Evolutionary conservation across 2,113 vertebrate genomes (phyloP), one percentile per base, ranked within the genome.

Genomic region (Pituophis catenifer): DNA sequence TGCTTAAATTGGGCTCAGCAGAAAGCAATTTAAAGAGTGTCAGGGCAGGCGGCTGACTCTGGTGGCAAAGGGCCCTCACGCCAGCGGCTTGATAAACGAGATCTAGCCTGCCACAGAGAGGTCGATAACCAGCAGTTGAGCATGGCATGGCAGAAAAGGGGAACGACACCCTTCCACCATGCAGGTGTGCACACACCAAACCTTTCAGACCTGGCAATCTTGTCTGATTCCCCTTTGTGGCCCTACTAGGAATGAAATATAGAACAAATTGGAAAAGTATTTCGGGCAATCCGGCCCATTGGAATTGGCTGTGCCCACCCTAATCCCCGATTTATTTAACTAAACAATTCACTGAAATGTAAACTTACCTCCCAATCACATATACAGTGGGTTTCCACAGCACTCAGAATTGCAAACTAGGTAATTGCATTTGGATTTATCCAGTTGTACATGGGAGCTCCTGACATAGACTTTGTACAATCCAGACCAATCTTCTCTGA

Each of bases 1-100:
- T 52, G 93, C 33, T 93, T 94, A 95, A 93, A 92, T 94, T 93
- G 94, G 95, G 94, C 95, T 95, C 95, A 92, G 91, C 95, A 93
- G 92, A 95, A 94, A 96, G 92, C 94, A 93, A 95, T 95, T 95
- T 94, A 94, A 95, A 95, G 92, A 94, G 95, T 91, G 91, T 94
- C 93, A 93, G 94, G 94, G 94, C 92, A 93, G 93, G 94, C 93
- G 62, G 95, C 94, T 92, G 92, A 92, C 89, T 93, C 93, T 88
- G 75, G 92, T 58, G 94, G 92, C 93, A 96, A 93, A 94, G 93
- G 87, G 48, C 70, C 88, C 92, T 93, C 93, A 91, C 91, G 94
- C 94, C 93, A 33, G 91, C 91, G 59, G 94, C 81, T 93, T 95
- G 93, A 95, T 94, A 95, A 95, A 95, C 93, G 94, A 95, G 93